Percentiles rank a stretch among this genome's conserved stretches.
These are phyloP conservation scores for Phengaris alcon DNA, from an alignment of 2,888 invertebrate genomes.

Conservation along the genomic window DNA sequence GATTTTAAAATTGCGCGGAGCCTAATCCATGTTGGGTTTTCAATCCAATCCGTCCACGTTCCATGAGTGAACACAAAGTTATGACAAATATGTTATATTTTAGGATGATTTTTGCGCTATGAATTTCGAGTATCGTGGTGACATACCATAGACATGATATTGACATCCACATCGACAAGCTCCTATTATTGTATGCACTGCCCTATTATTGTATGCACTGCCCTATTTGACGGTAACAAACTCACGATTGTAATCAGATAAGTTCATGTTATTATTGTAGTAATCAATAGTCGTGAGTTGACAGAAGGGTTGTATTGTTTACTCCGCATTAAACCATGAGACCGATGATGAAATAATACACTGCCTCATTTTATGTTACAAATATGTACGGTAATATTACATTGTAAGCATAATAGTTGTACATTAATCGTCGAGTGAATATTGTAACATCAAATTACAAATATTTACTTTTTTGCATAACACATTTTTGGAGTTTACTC, in stretches of 20 bases:
- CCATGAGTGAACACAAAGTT: too few species aligned
- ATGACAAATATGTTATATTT: too few species aligned
- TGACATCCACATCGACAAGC: background rate
- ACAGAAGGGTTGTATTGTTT: slow-evolving; percentile 8
- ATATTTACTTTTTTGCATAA: too few species aligned
- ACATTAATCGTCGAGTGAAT: too few species aligned
- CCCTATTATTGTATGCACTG: background rate
- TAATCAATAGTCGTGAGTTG: background rate
- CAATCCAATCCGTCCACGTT: too few species aligned
- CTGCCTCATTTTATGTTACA: background rate
- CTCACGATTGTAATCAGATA: background rate
- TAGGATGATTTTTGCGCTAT: too few species aligned
- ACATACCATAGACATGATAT: too few species aligned
- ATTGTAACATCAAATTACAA: too few species aligned
- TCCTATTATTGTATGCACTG: background rate
- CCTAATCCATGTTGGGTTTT: too few species aligned
- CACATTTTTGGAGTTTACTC: too few species aligned
- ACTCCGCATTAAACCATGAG: background rate
- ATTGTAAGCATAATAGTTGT: background rate
- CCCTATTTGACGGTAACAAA: background rate
- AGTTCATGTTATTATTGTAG: background rate
- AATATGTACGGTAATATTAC: background rate
- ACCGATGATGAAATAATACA: background rate
- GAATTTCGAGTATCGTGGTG: too few species aligned
- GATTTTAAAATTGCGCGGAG: too few species aligned